Evolutionary conservation across 2,888 invertebrate species (phyloP).

Genomic region (Meghimatium bilineatum): DNA sequence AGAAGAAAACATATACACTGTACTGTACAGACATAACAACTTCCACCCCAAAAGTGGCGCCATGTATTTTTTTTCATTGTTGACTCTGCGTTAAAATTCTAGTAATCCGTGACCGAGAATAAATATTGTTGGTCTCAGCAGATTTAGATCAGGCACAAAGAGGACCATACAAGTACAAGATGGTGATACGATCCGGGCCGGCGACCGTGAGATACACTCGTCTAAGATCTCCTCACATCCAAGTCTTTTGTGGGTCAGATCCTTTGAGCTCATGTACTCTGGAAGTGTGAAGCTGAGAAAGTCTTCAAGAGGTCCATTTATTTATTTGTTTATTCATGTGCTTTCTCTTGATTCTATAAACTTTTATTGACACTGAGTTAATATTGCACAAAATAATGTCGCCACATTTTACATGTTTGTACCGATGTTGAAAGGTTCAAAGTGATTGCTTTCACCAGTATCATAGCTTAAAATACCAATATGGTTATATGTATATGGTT

Average conservation of each 20-base stretch:
- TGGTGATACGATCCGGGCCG: conserved; percentile 28
- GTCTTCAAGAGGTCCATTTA: background rate
- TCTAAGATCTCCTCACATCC: conserved; percentile 1
- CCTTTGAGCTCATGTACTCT: conserved; percentile 6
- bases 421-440: background rate
- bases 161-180: conserved; percentile 11
- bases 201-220: conserved; percentile 26
- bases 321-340: conserved; percentile 8
- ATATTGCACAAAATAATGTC: background rate
- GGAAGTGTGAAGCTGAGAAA: conserved; percentile 3
- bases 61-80: conserved; percentile 21
- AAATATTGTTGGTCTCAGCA: conserved; percentile 25
- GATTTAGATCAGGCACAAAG: conserved; percentile 27
- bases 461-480: too few species aligned
- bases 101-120: conserved; percentile 34
- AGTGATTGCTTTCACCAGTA: background rate
- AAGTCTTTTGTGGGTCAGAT: conserved; percentile 5
- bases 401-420: background rate
- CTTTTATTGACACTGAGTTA: background rate
- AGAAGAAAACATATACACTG: background rate
- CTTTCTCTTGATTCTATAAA: background rate
- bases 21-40: background rate
- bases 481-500: too few species aligned
- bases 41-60: conserved; percentile 24
- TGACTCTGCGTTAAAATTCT: conserved; percentile 28